Evolutionary conservation across 2,888 invertebrate genomes (phyloP).

Genomic region (Drosophila affinis): DNA sequence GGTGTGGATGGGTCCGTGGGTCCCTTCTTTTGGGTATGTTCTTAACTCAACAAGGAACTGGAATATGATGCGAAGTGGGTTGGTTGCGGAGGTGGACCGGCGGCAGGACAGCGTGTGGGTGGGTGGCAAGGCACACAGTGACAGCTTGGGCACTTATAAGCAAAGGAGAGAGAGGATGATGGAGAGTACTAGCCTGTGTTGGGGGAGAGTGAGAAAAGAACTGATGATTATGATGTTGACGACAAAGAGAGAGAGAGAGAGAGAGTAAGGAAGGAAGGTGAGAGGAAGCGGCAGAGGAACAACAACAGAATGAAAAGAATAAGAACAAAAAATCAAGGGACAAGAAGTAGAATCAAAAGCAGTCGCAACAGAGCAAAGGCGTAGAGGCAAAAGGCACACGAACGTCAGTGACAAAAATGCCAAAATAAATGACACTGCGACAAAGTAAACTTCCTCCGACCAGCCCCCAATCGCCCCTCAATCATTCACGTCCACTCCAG

Average conservation of each 20-base stretch:
- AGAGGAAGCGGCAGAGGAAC: constrained; percentile 6
- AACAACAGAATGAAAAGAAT: constrained; percentile 1
- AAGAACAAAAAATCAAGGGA: background rate
- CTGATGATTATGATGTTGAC: constrained; percentile 77
- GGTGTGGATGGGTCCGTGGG: background rate
- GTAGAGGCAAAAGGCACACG: constrained; percentile 1
- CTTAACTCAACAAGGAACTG: constrained; percentile 32
- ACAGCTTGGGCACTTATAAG: constrained; percentile 16
- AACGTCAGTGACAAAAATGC: constrained; percentile 66
- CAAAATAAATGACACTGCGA: constrained; percentile 76
- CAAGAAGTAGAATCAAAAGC: background rate
- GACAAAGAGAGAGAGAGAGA: constrained; percentile 42
- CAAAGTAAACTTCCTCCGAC: constrained; percentile 70
- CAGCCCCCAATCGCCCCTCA: background rate
- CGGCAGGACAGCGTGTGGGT: background rate
- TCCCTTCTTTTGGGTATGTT: constrained; percentile 21
- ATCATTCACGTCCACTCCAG: background rate
- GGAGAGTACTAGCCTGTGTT: background rate
- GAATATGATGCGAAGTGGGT: background rate
- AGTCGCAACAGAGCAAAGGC: background rate
- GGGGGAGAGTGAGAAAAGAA: constrained; percentile 6
- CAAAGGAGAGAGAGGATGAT: constrained; percentile 9
- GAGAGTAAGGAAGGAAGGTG: too few relatives aligned
- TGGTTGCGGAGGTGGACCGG: too few relatives aligned
- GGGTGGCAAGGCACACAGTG: background rate